Conservation (phyloP, 2,113 vertebrate species). For the Myrmecobius fasciatus region DNA sequence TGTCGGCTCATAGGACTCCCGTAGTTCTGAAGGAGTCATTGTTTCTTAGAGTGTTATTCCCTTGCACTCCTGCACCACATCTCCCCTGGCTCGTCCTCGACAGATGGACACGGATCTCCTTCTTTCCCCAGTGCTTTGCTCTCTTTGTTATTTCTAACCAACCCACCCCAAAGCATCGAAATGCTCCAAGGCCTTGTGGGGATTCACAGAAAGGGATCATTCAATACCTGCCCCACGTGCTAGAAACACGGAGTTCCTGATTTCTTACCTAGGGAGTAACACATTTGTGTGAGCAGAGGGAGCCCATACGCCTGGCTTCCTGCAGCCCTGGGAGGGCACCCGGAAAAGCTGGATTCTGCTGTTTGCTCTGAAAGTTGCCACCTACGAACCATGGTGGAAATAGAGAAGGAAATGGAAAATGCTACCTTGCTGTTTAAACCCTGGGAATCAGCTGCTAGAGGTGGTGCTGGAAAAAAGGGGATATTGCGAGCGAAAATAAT, state of each 20-base stretch:
- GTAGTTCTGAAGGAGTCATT: neutral
- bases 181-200: neutral
- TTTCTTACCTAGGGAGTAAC: neutral
- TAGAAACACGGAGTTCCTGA: neutral
- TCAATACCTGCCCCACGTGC: neutral
- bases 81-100: neutral
- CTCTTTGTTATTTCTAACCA: neutral
- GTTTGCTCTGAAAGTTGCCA: slow-evolving; percentile 38
- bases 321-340: neutral
- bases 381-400: slow-evolving; percentile 52
- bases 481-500: slow-evolving; percentile 34
- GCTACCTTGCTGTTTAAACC: slow-evolving; percentile 38
- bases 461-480: slow-evolving; percentile 24
- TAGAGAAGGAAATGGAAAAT: slow-evolving; percentile 48
- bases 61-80: neutral
- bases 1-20: neutral
- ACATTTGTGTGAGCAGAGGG: neutral
- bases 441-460: neutral
- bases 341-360: neutral
- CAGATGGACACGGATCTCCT: neutral
- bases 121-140: neutral
- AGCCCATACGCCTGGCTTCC: neutral
- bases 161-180: neutral
- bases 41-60: neutral
- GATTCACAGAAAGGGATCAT: neutral